phyloP scores from a whole-genome alignment of 2,113 vertebrate species.

The Oxyura jamaicensis region DNA sequence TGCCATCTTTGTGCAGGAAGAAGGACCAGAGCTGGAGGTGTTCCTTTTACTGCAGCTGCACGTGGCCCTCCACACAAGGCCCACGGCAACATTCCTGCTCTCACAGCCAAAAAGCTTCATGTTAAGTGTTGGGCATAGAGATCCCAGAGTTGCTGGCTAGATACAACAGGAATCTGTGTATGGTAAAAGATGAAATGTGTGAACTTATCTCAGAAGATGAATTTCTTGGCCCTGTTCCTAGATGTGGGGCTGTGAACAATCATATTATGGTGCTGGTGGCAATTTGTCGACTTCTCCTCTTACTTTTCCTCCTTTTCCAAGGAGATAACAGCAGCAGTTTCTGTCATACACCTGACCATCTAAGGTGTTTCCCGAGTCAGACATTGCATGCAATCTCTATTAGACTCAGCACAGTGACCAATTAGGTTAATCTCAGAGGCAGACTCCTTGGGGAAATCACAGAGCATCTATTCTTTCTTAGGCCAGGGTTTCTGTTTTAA shows the following conservation, averaged over 20 bases:
- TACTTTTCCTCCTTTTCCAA: not conserved
- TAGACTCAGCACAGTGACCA: conserved; percentile 62
- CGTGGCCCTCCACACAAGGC: accelerated
- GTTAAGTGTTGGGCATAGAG: too few relatives aligned
- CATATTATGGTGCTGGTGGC: not conserved
- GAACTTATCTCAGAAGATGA: not conserved
- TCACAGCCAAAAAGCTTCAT: not conserved
- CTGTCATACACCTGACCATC: not conserved
- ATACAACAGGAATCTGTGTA: not conserved
- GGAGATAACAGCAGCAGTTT: not conserved
- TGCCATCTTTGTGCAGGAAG: not conserved
- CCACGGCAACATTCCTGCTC: not conserved
- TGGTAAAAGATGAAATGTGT: not conserved
- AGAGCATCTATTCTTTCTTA: conserved; percentile 31
- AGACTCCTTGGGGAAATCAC: conserved; percentile 36
- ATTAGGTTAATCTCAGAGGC: conserved; percentile 71
- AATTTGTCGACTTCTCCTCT: not conserved
- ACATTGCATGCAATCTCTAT: not conserved
- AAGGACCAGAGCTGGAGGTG: not conserved
- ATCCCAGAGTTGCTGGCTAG: not conserved
- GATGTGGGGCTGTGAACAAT: not conserved
- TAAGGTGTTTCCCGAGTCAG: conserved; percentile 14
- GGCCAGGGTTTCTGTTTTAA: conserved; percentile 43
- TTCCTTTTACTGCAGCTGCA: not conserved
- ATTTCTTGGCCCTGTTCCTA: not conserved